Conservation (phyloP, 2,888 invertebrate species). For the Meliscaeva auricollis region DNA sequence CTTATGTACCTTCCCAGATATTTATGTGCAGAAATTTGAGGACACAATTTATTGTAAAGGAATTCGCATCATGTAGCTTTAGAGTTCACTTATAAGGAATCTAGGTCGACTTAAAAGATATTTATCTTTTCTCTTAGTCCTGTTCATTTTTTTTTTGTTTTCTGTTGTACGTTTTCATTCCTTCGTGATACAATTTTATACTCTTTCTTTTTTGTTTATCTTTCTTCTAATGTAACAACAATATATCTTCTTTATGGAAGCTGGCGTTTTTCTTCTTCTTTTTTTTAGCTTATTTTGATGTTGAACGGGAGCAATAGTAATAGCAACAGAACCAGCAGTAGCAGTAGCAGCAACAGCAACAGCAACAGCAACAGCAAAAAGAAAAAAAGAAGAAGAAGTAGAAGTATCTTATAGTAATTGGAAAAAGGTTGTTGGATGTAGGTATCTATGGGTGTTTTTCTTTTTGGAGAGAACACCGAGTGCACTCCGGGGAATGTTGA, state of each 20-base stretch:
- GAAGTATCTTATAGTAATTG: conserved; percentile 45
- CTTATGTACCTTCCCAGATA: neutral
- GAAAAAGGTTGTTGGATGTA: conserved; percentile 32
- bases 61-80: conserved; percentile 66
- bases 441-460: conserved; percentile 2
- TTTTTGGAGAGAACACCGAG: conserved; percentile 21
- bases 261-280: conserved; percentile 37
- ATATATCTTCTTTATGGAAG: conserved; percentile 64
- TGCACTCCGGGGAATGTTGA: conserved; percentile 38
- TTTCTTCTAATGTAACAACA: conserved; percentile 66
- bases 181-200: conserved; percentile 31
- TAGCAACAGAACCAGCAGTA: neutral
- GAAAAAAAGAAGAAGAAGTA: conserved; percentile 6
- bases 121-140: conserved; percentile 62
- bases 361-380: conserved; percentile 4
- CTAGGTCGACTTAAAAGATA: conserved; percentile 74
- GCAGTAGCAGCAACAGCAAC: conserved; percentile 1
- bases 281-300: conserved; percentile 9
- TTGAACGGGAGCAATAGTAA: conserved; percentile 25
- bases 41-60: conserved; percentile 66
- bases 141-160: conserved; percentile 12
- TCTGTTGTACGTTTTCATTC: conserved; percentile 7
- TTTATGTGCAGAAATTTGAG: conserved; percentile 33
- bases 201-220: conserved; percentile 34
- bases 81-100: conserved; percentile 69